phyloP scores from a whole-genome alignment of 2,888 invertebrate species.

The Drosophila monieri region DNA sequence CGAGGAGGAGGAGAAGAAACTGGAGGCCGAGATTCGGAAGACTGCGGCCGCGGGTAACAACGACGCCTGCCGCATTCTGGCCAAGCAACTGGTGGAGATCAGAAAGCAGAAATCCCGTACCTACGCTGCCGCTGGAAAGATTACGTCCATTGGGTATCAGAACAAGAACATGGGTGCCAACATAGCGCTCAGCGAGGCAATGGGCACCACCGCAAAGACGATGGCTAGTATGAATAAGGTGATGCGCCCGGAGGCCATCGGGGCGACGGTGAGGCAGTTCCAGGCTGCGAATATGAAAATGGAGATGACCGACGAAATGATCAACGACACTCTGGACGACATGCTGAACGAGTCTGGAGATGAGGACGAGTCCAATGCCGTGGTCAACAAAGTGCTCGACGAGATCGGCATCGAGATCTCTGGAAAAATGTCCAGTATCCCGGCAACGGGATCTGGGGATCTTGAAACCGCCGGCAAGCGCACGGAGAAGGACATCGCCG shows the following conservation, averaged over 20 bases:
- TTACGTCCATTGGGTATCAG: slow-evolving; percentile 91
- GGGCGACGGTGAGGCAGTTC: slow-evolving; percentile 93
- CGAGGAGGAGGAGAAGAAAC: slow-evolving; percentile 95
- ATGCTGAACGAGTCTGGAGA: slow-evolving; percentile 95
- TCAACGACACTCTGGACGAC: slow-evolving; percentile 95
- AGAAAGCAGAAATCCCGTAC: slow-evolving; percentile 94
- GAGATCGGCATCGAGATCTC: slow-evolving; percentile 98
- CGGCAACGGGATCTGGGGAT: slow-evolving; percentile 85
- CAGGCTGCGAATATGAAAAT: slow-evolving; percentile 93
- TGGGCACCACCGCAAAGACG: slow-evolving; percentile 94
- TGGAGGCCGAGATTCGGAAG: slow-evolving; percentile 95
- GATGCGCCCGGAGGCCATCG: slow-evolving; percentile 93
- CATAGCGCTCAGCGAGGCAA: slow-evolving; percentile 92
- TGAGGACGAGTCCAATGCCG: slow-evolving; percentile 93
- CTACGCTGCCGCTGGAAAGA: slow-evolving; percentile 92
- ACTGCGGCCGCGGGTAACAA: slow-evolving; percentile 94
- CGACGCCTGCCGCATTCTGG: slow-evolving; percentile 92
- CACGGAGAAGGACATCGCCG: slow-evolving; percentile 89
- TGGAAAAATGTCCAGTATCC: slow-evolving; percentile 91
- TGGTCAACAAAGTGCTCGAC: slow-evolving; percentile 96
- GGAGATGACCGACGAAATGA: slow-evolving; percentile 98
- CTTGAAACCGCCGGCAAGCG: slow-evolving; percentile 86
- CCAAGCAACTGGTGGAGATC: slow-evolving; percentile 94
- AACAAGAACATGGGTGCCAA: slow-evolving; percentile 96
- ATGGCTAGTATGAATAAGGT: slow-evolving; percentile 95